Base-by-base conservation (phyloP, 1,140 invertebrate genomes). In the Drosophila repleta region DNA sequence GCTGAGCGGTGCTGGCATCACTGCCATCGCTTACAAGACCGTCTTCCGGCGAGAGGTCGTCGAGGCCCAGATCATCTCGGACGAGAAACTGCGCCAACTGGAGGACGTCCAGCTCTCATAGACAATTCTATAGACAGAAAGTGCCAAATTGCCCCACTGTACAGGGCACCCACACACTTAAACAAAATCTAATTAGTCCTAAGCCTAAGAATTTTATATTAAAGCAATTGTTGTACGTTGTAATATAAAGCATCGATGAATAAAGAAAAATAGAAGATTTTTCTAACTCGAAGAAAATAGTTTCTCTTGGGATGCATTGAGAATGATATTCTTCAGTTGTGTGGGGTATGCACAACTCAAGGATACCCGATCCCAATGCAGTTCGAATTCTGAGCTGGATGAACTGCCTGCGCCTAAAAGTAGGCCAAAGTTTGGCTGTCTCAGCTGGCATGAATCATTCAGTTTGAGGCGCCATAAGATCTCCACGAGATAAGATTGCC, bases 11-110 rank as follows among this genome's bases (percentile, higher is more conserved):
- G 93, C 93, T 18, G 91, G 92, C 15, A 18, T 94, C 4, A 94
- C 94, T 0, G 93, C 93, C 32, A 74, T 94, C 2, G 71, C 95
- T 29, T 96, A 96, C 84, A 94, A 94, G 76, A 81, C 92, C n/a
- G 79, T 94, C 11, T 95, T 93, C 69, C 70, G 90, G n/a, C 87
- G 90, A 1, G 90, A 91, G 56, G 90, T 90, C 5, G 74, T 71
- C 4, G 76, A 77, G 53, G 90, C 90, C 13, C 74, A 87, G 63
- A 45, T 68, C 35, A 57, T 65, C 15, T 18, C 46, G 26, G 55
- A 74, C 11, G 81, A 88, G 61, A 91, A 91, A 48, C 43, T 91
- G 51, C 90, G 85, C 15, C 76, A 77, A 3, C 48, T 90, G 55
- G 85, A 90, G 67, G 90, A 91, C 20, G 82, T 91, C 26, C 89